phyloP scores from a whole-genome alignment of 2,113 vertebrate genomes.

The Heterochromis multidens region DNA sequence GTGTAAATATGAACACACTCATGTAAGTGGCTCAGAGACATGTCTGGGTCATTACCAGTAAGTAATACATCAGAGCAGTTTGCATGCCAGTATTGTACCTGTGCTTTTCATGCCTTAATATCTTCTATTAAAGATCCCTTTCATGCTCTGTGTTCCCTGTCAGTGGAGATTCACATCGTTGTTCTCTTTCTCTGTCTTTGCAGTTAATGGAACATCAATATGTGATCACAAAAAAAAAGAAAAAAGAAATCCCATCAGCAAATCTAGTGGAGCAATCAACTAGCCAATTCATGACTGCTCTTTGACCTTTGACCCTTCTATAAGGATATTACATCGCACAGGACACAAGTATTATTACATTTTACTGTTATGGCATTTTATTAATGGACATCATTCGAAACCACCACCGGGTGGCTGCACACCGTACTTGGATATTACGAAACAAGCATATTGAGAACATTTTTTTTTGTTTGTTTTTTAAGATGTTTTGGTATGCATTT shows the following conservation, averaged over 20 bases:
- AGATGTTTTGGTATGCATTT: conserved; percentile 81
- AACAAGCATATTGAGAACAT: conserved; percentile 65
- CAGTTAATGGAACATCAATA: conserved; percentile 71
- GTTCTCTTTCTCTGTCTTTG: conserved; percentile 7
- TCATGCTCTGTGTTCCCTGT: background rate
- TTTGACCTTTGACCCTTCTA: conserved; percentile 50
- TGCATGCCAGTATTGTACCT: background rate
- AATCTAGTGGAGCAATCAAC: conserved; percentile 48
- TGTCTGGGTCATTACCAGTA: background rate
- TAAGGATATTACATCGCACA: conserved; percentile 67
- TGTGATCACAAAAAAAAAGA: conserved; percentile 7
- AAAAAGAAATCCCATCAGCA: conserved; percentile 34
- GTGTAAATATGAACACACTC: background rate
- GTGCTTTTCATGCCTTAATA: background rate
- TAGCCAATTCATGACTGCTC: conserved; percentile 60
- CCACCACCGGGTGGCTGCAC: conserved; percentile 66
- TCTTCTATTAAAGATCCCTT: background rate
- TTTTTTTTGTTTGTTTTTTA: conserved; percentile 67
- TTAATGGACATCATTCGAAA: conserved; percentile 65
- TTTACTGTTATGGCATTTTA: conserved; percentile 71
- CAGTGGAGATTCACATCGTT: background rate
- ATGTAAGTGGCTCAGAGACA: background rate
- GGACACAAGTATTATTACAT: conserved; percentile 71
- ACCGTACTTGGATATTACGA: conserved; percentile 71
- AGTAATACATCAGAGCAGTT: background rate